These are phyloP conservation scores for Seriola quinqueradiata DNA, from an alignment of 2,113 vertebrate species.

Conservation along the genomic window DNA sequence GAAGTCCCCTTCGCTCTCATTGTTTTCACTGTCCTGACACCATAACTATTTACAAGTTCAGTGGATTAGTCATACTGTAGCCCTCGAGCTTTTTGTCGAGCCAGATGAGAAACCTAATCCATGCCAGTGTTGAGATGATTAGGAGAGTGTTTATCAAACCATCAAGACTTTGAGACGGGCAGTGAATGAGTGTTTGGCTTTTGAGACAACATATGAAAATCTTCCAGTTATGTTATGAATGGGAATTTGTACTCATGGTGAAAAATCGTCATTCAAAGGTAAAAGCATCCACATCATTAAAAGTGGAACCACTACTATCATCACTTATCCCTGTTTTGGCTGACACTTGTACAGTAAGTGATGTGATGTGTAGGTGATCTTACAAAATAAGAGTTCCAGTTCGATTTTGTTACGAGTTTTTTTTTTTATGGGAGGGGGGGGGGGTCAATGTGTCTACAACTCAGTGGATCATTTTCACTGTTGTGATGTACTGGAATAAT, in stretches of 20 bases:
- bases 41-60: conserved; percentile 85
- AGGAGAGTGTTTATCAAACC: conserved; percentile 78
- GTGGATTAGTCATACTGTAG: conserved; percentile 85
- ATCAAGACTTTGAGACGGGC: not conserved
- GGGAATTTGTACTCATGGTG: not conserved
- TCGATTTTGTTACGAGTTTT: not conserved
- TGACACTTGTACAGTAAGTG: not conserved
- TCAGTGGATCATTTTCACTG: not conserved
- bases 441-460: not conserved
- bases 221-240: not conserved
- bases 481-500: not conserved
- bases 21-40: conserved; percentile 85
- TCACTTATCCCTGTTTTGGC: not conserved
- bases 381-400: not conserved
- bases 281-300: not conserved
- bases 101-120: conserved; percentile 76
- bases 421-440: too few species aligned
- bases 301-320: not conserved
- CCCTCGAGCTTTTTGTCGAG: conserved; percentile 76
- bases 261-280: not conserved
- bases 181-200: conserved; percentile 1
- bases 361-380: not conserved
- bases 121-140: conserved; percentile 76
- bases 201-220: not conserved
- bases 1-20: conserved; percentile 85